These are phyloP conservation scores for Perca flavescens DNA, from an alignment of 2,113 vertebrate genomes.

Conservation along the genomic window DNA sequence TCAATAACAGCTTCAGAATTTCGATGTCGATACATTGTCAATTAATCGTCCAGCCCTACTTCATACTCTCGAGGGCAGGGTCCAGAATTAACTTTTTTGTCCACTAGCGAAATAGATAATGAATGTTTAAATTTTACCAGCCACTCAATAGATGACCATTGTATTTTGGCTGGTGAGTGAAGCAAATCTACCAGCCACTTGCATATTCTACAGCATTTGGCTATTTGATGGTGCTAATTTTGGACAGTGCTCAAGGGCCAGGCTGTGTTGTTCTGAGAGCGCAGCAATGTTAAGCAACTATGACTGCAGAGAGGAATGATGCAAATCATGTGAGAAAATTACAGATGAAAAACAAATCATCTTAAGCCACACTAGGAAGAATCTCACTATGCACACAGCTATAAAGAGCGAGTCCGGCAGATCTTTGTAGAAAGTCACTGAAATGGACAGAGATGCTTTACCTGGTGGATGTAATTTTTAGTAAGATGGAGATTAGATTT, in stretches of 20 bases:
- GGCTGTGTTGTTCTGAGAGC: neutral
- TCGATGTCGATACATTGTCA: too few species aligned
- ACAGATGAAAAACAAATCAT: neutral
- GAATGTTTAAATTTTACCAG: too few species aligned
- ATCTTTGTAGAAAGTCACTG: neutral
- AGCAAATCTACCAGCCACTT: too few species aligned
- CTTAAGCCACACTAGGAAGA: neutral
- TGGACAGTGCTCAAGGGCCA: neutral
- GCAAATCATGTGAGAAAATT: slow-evolving; percentile 4
- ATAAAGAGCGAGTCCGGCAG: neutral
- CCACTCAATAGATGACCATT: too few species aligned
- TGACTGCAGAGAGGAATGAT: neutral
- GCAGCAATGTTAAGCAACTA: neutral
- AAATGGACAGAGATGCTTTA: neutral
- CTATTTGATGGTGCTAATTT: too few species aligned
- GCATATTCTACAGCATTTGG: too few species aligned
- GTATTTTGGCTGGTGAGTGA: too few species aligned
- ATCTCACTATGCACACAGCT: neutral
- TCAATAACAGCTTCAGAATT: too few species aligned
- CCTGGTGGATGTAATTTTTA: neutral
- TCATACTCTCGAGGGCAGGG: too few species aligned
- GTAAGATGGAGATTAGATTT: neutral
- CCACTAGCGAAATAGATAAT: too few species aligned
- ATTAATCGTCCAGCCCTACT: too few species aligned
- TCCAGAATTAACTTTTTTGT: too few species aligned